Evolutionary conservation across 1,140 invertebrate species (phyloP).

Genomic region (Limonius californicus): DNA sequence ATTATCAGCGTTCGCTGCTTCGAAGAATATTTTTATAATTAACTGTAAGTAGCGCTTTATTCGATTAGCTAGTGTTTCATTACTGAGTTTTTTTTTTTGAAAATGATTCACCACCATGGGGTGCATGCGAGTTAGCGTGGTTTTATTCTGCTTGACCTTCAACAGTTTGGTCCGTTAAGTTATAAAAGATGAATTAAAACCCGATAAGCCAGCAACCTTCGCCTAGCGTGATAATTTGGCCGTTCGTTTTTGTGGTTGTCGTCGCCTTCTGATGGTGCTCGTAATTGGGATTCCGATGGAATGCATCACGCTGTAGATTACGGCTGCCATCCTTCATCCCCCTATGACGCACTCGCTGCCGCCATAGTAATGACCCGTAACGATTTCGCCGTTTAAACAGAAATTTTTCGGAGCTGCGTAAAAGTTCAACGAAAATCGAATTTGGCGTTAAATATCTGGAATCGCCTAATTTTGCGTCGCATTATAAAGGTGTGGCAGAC

Average conservation of each 20-base stretch:
- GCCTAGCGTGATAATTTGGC: neutral
- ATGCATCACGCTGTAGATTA: neutral
- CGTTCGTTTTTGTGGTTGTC: neutral
- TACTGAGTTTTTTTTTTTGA: too few relatives aligned
- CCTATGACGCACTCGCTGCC: neutral
- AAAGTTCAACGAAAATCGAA: neutral
- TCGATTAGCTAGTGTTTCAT: neutral
- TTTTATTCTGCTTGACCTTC: slow-evolving; percentile 8
- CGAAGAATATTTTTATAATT: slow-evolving; percentile 35
- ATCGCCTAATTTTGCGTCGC: slow-evolving; percentile 34
- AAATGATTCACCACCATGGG: too few relatives aligned
- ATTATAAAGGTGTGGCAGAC: slow-evolving; percentile 44
- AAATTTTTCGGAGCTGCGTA: neutral
- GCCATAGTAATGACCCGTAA: neutral
- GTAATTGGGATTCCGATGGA: neutral
- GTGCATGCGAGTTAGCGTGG: neutral
- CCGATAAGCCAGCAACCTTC: neutral
- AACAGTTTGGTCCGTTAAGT: neutral
- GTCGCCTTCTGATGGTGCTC: too few relatives aligned
- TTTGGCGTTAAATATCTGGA: neutral
- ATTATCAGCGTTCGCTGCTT: slow-evolving; percentile 30
- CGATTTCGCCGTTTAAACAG: neutral
- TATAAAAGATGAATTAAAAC: neutral
- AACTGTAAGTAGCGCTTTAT: neutral
- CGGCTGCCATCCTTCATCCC: slow-evolving; percentile 2